phyloP scores from a whole-genome alignment of 1,140 invertebrate species.

The Hyles vespertilio region DNA sequence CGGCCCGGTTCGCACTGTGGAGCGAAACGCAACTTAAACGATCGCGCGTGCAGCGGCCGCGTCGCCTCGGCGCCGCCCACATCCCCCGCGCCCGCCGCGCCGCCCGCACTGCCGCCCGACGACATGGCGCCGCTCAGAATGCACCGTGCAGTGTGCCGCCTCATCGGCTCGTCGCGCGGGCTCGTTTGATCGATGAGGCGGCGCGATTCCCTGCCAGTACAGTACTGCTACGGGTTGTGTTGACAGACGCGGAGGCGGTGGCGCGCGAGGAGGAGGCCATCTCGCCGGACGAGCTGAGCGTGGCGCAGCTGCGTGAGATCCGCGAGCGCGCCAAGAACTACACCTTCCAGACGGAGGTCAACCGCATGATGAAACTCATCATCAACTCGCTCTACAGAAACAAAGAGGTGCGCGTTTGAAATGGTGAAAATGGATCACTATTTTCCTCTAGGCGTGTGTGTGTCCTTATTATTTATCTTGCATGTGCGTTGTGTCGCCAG shows the following conservation, averaged over 20 bases:
- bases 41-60: constrained; percentile 26
- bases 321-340: constrained; percentile 95
- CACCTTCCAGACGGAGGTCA: constrained; percentile 97
- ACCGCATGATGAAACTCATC: constrained; percentile 99
- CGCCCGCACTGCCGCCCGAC: background rate
- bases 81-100: background rate
- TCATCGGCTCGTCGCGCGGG: too few species aligned
- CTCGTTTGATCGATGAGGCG: background rate
- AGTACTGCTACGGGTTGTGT: background rate
- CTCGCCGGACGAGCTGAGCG: constrained; percentile 95
- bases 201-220: background rate
- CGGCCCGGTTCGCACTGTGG: constrained; percentile 46
- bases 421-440: too few species aligned
- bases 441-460: too few species aligned
- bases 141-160: too few species aligned
- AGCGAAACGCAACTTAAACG: constrained; percentile 62
- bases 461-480: background rate
- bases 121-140: too few species aligned
- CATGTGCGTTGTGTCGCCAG: constrained; percentile 51
- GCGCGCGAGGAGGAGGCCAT: constrained; percentile 97
- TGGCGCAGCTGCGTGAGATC: constrained; percentile 94
- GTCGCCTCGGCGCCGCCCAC: constrained; percentile 6
- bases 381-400: constrained; percentile 99
- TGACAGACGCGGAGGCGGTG: constrained; percentile 85
- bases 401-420: constrained; percentile 86